These are phyloP conservation scores for Homalodisca vitripennis DNA, from an alignment of 1,140 invertebrate genomes.

Conservation along the genomic window DNA sequence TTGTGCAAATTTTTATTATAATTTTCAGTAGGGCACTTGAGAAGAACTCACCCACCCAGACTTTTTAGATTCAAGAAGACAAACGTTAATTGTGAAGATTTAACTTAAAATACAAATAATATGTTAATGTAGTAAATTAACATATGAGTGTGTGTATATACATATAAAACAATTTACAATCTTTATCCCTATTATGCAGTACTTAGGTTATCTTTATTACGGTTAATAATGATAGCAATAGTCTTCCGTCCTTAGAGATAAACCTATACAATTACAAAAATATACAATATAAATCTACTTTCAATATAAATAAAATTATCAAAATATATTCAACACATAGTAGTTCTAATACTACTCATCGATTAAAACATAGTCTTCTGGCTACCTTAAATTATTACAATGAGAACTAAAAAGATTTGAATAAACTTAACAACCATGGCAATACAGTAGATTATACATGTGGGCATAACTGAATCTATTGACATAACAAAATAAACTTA, in stretches of 20 bases:
- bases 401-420: not conserved
- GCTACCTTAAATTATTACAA: not conserved
- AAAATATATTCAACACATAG: constrained; percentile 6
- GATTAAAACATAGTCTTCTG: not conserved
- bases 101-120: not conserved
- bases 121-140: not conserved
- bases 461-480: not conserved
- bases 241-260: not conserved
- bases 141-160: not conserved
- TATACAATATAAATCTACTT: constrained; percentile 8
- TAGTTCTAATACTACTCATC: constrained; percentile 1
- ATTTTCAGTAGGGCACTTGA: not conserved
- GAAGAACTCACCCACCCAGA: constrained; percentile 6
- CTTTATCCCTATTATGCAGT: not conserved
- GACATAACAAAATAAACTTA: not conserved
- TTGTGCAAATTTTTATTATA: constrained; percentile 15
- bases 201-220: constrained; percentile 16
- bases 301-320: constrained; percentile 17
- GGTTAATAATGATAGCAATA: not conserved
- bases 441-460: not conserved
- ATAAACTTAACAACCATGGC: not conserved
- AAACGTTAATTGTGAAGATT: not conserved
- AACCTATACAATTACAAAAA: constrained; percentile 16
- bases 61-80: not conserved
- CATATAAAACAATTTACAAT: constrained; percentile 1